These are phyloP conservation scores for Lutjanus erythropterus DNA, from an alignment of 2,113 vertebrate genomes.

Conservation along the genomic window DNA sequence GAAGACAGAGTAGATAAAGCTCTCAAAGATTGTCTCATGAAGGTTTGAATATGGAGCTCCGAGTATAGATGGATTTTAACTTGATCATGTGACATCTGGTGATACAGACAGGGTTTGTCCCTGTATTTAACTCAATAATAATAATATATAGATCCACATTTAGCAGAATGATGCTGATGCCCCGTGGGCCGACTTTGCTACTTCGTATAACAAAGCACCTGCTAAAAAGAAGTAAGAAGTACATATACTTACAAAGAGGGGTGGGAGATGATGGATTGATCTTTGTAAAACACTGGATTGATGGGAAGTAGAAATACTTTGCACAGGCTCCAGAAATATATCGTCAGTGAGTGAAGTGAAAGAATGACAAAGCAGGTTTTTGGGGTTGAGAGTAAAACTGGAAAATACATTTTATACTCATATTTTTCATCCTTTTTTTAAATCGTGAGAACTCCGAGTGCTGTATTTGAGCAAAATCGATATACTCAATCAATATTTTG, in stretches of 20 bases:
- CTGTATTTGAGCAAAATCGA: conserved; percentile 27
- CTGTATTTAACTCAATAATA: conserved; percentile 9
- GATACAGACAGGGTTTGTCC: background rate
- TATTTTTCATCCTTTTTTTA: conserved; percentile 19
- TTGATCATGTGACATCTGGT: background rate
- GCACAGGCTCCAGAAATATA: conserved; percentile 5
- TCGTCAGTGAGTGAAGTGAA: background rate
- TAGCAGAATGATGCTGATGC: background rate
- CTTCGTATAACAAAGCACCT: background rate
- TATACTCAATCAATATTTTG: conserved; percentile 3
- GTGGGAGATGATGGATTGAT: background rate
- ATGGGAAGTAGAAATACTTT: background rate
- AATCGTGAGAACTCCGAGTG: conserved; percentile 14
- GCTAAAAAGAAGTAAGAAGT: background rate
- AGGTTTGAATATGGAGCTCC: conserved; percentile 1
- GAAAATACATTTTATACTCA: conserved; percentile 42
- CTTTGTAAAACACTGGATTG: conserved; percentile 37
- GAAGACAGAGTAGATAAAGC: background rate
- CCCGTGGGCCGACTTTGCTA: background rate
- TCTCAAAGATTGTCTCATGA: background rate
- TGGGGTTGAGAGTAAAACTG: conserved; percentile 33
- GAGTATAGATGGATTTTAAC: background rate
- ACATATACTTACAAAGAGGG: background rate
- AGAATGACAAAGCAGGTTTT: background rate
- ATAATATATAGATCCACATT: background rate